These are phyloP conservation scores for Zoanthus gigantus DNA, from an alignment of 92 coral and sea anemone genomes.

Conservation along the genomic window DNA sequence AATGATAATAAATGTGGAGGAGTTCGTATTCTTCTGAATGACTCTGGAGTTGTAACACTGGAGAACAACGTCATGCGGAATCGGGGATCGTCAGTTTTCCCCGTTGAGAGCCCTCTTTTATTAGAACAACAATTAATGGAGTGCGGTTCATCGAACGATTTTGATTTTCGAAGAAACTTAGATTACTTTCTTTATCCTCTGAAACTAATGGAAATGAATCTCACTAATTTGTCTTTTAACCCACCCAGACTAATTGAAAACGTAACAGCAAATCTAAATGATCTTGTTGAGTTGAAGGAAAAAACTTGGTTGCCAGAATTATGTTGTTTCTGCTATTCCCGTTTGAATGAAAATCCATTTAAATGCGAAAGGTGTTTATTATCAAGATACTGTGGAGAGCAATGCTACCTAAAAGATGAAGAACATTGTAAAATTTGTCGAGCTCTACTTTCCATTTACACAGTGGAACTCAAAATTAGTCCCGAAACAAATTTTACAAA, in stretches of 20 bases:
- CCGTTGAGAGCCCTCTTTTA: not conserved
- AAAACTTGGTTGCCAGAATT: not conserved
- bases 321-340: not conserved
- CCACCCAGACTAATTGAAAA: not conserved
- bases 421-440: not conserved
- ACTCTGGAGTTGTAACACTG: constrained; percentile 15
- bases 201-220: not conserved
- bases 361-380: not conserved
- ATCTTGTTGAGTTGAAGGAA: not conserved
- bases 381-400: not conserved
- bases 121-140: not conserved
- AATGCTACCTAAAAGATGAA: not conserved
- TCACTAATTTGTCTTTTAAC: not conserved
- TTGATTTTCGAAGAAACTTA: not conserved
- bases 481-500: not conserved
- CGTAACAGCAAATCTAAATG: not conserved
- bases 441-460: not conserved
- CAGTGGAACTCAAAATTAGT: not conserved
- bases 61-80: constrained; percentile 4
- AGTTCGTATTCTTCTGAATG: constrained; percentile 17
- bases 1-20: constrained; percentile 9
- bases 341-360: not conserved
- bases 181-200: not conserved
- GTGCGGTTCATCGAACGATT: not conserved
- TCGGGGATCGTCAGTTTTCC: constrained; percentile 5